These are phyloP conservation scores for Cactoblastis cactorum DNA, from an alignment of 2,888 invertebrate species.

Conservation along the genomic window DNA sequence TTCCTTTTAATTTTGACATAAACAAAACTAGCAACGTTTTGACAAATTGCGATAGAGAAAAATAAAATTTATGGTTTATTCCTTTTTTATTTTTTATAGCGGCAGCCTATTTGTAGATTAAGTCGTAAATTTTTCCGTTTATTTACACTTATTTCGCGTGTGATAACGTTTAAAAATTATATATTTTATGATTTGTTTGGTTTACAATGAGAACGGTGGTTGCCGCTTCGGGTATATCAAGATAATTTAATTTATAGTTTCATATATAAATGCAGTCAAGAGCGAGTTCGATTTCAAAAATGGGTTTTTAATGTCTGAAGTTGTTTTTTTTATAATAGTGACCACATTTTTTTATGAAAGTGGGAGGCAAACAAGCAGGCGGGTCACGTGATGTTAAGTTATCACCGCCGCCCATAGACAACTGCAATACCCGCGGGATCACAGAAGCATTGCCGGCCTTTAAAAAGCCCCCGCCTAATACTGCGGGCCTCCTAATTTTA, in stretches of 20 bases:
- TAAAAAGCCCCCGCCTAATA: no score
- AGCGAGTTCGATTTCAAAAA: neutral
- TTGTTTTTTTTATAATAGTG: neutral
- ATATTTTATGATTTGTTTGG: constrained; percentile 21
- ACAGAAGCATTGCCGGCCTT: no score
- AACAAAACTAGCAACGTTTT: neutral
- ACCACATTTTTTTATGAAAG: no score
- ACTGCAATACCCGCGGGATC: no score
- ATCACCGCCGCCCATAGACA: no score
- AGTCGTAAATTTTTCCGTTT: constrained; percentile 6
- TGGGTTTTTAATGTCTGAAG: neutral
- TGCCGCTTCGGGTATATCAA: constrained; percentile 15
- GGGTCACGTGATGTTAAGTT: no score
- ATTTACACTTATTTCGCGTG: constrained; percentile 17
- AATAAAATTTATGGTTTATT: no score
- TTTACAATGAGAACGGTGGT: constrained; percentile 17
- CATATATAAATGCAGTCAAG: neutral
- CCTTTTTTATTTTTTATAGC: neutral
- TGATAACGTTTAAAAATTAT: constrained; percentile 17
- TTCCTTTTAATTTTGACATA: neutral
- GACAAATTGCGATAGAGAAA: neutral
- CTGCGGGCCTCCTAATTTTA: constrained; percentile 1
- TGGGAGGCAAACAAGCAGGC: no score
- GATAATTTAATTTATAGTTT: constrained; percentile 14
- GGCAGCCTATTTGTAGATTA: neutral